Evolutionary conservation across 37 sponge, comb jelly and placozoan species (phyloP).

Genomic region (Aphrocallistes beatrix): DNA sequence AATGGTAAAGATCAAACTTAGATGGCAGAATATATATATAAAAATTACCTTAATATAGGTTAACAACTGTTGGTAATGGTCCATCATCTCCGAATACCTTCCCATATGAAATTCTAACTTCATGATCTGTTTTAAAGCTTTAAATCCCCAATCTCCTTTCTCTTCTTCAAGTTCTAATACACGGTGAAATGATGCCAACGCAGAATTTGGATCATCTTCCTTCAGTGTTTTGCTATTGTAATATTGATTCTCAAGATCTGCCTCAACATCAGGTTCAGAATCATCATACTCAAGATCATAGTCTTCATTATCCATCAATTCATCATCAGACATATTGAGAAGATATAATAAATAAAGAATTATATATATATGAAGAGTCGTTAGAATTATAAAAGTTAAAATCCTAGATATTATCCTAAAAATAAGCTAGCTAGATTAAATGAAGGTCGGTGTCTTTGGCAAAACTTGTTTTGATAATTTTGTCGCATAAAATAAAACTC

Average conservation of each 20-base stretch:
- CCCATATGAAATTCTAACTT: conserved; percentile 83
- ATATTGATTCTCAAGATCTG: conserved; percentile 82
- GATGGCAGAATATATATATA: not conserved
- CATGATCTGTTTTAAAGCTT: conserved; percentile 95
- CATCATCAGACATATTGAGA: conserved; percentile 20
- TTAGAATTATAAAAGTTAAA: too few species aligned
- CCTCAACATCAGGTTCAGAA: conserved; percentile 51
- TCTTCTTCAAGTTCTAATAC: conserved; percentile 67
- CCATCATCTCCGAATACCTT: conserved; percentile 58
- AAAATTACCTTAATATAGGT: conserved; percentile 61
- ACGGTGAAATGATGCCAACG: conserved; percentile 34
- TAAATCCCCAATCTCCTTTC: conserved; percentile 98
- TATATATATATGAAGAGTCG: too few species aligned
- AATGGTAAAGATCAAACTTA: not conserved
- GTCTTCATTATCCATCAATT: conserved; percentile 28
- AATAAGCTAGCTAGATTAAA: too few species aligned
- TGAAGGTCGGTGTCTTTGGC: too few species aligned
- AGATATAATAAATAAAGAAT: too few species aligned
- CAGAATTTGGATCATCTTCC: conserved; percentile 56
- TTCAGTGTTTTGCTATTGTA: conserved; percentile 76
- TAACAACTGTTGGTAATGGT: conserved; percentile 62
- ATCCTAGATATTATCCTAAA: too few species aligned
- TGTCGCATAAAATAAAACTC: too few species aligned
- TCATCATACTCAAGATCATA: conserved; percentile 60
- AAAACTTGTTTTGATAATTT: too few species aligned